Conservation (phyloP, 1,140 invertebrate genomes). For the Ceratitis capitata region DNA sequence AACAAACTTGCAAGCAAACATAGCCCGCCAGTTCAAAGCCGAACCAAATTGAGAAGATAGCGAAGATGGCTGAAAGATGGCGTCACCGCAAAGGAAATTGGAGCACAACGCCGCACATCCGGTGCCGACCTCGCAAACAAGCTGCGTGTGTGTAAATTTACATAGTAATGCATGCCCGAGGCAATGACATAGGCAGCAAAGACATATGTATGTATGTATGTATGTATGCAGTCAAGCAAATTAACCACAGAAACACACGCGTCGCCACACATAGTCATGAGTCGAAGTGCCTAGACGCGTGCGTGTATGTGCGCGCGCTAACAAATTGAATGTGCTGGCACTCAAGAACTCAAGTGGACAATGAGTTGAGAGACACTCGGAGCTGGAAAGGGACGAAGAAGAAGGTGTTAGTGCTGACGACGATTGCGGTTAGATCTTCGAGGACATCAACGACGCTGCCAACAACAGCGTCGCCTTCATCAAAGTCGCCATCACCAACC, state of each 20-base stretch:
- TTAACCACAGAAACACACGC: neutral
- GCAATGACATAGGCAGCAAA: neutral
- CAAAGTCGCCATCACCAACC: too few species aligned
- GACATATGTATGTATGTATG: too few species aligned
- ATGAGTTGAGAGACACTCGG: too few species aligned
- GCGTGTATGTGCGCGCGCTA: too few species aligned
- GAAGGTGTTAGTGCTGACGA: neutral
- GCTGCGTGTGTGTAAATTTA: slow-evolving; percentile 1
- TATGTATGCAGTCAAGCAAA: neutral
- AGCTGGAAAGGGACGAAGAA: neutral
- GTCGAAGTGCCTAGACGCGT: too few species aligned
- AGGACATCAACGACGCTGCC: neutral
- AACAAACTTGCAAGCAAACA: neutral
- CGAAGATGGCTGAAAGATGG: neutral
- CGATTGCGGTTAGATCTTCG: neutral
- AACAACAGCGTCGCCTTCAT: too few species aligned
- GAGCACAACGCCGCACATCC: slow-evolving; percentile 18
- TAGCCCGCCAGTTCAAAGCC: neutral
- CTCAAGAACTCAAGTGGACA: neutral
- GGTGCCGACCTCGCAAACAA: neutral
- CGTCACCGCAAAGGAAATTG: slow-evolving; percentile 22
- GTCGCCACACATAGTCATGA: too few species aligned
- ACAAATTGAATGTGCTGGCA: neutral
- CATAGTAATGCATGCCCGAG: neutral
- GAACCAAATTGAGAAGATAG: neutral